These are phyloP conservation scores for Macrotrachela quadricornifera DNA, from an alignment of 1,140 invertebrate species.

Conservation along the genomic window DNA sequence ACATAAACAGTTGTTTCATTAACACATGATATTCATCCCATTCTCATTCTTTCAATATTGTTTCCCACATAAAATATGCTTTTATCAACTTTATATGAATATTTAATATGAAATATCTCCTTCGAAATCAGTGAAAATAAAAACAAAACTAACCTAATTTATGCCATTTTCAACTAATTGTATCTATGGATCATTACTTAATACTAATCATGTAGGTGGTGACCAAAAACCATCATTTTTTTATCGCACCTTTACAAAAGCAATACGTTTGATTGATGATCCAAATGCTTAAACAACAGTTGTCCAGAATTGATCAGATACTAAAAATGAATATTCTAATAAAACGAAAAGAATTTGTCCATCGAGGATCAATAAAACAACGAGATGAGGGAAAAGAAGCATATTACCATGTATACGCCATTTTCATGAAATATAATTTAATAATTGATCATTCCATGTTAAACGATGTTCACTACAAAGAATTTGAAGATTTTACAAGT, in stretches of 20 bases:
- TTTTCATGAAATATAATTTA: not conserved
- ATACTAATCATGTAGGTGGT: slow-evolving; percentile 31
- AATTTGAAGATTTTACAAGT: too few relatives aligned
- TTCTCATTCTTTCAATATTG: slow-evolving; percentile 38
- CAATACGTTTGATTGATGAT: slow-evolving; percentile 22
- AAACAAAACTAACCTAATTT: slow-evolving; percentile 20
- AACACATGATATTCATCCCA: slow-evolving; percentile 33
- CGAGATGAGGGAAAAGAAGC: not conserved
- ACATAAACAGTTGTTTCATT: slow-evolving; percentile 39
- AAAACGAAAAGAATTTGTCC: too few relatives aligned
- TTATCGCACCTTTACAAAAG: slow-evolving; percentile 28
- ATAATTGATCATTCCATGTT: not conserved
- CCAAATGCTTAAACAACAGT: slow-evolving; percentile 19
- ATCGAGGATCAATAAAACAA: too few relatives aligned
- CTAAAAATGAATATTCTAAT: too few relatives aligned
- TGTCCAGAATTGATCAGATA: slow-evolving; percentile 16
- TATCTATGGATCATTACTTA: slow-evolving; percentile 30
- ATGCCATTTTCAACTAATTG: slow-evolving; percentile 36
- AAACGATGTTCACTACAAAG: too few relatives aligned
- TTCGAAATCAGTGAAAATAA: not conserved
- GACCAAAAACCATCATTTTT: slow-evolving; percentile 31
- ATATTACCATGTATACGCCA: not conserved
- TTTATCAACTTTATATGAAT: slow-evolving; percentile 36
- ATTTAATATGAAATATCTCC: slow-evolving; percentile 19
- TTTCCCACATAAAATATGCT: slow-evolving; percentile 43